Percentiles rank a stretch among this genome's conserved stretches.
Evolutionary conservation across 2,113 vertebrate species (phyloP).

Genomic region (Bufo bufo): DNA sequence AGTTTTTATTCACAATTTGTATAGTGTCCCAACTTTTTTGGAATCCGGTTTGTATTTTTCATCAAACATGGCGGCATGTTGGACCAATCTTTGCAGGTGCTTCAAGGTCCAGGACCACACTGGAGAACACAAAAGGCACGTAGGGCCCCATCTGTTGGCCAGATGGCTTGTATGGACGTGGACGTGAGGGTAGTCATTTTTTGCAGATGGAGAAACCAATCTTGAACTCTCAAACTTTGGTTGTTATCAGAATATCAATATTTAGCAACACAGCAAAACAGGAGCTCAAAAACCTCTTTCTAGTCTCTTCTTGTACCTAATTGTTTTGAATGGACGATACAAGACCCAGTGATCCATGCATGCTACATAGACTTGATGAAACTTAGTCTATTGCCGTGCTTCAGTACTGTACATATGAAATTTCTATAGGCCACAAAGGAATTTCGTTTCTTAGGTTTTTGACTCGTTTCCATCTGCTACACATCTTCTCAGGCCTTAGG

Average conservation of each 20-base stretch:
- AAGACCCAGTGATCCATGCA: not conserved
- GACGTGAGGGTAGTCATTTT: not conserved
- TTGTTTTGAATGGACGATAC: not conserved
- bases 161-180: not conserved
- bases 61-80: too few species aligned
- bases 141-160: too few species aligned
- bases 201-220: not conserved
- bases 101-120: not conserved
- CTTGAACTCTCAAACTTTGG: too few species aligned
- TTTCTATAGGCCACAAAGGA: conserved; percentile 23
- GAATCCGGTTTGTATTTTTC: too few species aligned
- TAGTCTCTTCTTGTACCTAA: not conserved
- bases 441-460: conserved; percentile 40
- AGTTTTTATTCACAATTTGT: too few species aligned
- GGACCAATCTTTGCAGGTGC: not conserved
- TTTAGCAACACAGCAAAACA: not conserved
- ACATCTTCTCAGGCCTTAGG: conserved; percentile 46
- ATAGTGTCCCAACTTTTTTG: too few species aligned
- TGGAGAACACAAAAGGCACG: not conserved
- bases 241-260: not conserved
- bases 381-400: not conserved
- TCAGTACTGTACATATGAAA: not conserved
- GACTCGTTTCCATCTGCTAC: conserved; percentile 43
- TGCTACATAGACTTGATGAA: not conserved
- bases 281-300: not conserved